Base-by-base conservation (phyloP, 2,113 vertebrate genomes). In the Tamias sibiricus region DNA sequence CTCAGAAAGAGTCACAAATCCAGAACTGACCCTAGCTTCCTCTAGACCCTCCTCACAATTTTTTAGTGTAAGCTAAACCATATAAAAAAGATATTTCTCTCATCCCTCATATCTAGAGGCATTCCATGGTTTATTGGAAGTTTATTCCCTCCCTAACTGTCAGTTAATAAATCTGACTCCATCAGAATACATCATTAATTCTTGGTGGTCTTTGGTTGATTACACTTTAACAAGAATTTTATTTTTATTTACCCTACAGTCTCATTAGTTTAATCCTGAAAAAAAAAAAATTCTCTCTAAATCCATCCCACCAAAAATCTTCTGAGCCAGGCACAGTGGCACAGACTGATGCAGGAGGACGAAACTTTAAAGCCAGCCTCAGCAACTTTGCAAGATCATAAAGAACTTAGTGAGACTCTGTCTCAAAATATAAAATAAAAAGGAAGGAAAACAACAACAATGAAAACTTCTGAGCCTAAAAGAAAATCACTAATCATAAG, bases 101-200 rank as follows among this genome's bases (percentile, higher is more conserved):
- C 49, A 32, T 76, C 17, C 40, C 40, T 89, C 69, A 86, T 93
- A 92, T 62, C 54, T 37, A 94, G 30, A n/a, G 47, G 54, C 8
- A 47, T 91, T 69, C 17, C 16, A 74, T 66, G 26, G 8, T 92
- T 81, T 69, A 69, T 91, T 19, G 32, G 32, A 24, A 52, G 16
- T 66, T 42, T 37, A 90, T 6, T 69, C 37, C 13, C 44, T 95
- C 81, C 94, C 62, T n/a, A n/a, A n/a, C n/a, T 87, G 17, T 79
- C 28, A 95, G n/a, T 92, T 57, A 90, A 76, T 90, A 90, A 82
- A 95, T 96, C 57, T 87, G 37, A 81, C 84, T 95, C 90, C 87
- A 6, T 95, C 59, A 95, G 57, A 92, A 26, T 75, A 87, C 3
- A 89, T 30, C 30, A 22, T 57, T 87, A 90, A 10, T 64, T 90